phyloP scores from a whole-genome alignment of 35 echinoderm and acorn worm genomes.

The Ophioderma brevispina region DNA sequence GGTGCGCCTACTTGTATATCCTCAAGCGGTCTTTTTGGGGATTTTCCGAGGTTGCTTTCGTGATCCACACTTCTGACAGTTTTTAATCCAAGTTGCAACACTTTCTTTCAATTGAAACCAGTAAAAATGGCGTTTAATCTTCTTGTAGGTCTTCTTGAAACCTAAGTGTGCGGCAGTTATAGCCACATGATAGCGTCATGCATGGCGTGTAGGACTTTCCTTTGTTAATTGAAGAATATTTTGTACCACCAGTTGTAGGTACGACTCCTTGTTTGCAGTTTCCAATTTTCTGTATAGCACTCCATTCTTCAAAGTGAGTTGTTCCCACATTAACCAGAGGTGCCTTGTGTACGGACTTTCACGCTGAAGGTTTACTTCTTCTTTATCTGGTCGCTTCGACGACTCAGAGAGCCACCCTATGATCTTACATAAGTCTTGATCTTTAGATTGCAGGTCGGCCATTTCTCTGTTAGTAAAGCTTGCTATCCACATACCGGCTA shows the following conservation, averaged over 20 bases:
- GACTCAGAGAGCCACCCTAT: neutral
- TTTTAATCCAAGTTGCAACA: neutral
- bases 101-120: constrained; percentile 17
- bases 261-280: neutral
- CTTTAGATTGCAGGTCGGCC: neutral
- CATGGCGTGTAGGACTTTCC: neutral
- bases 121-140: constrained; percentile 5
- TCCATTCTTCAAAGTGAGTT: neutral
- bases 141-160: neutral
- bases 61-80: constrained; percentile 7
- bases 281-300: neutral
- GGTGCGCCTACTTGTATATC: constrained; percentile 31
- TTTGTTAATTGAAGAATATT: neutral
- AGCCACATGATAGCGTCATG: constrained; percentile 17
- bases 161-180: constrained; percentile 19
- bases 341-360: constrained; percentile 3
- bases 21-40: constrained; percentile 10
- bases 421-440: neutral
- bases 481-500: too few relatives aligned
- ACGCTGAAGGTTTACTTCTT: neutral
- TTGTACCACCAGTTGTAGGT: neutral
- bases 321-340: constrained; percentile 16
- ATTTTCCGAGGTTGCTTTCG: constrained; percentile 12
- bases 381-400: neutral
- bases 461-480: neutral